Base-by-base conservation (phyloP, 2,797 vertebrate species). In the Cyprinodon diabolis region DNA sequence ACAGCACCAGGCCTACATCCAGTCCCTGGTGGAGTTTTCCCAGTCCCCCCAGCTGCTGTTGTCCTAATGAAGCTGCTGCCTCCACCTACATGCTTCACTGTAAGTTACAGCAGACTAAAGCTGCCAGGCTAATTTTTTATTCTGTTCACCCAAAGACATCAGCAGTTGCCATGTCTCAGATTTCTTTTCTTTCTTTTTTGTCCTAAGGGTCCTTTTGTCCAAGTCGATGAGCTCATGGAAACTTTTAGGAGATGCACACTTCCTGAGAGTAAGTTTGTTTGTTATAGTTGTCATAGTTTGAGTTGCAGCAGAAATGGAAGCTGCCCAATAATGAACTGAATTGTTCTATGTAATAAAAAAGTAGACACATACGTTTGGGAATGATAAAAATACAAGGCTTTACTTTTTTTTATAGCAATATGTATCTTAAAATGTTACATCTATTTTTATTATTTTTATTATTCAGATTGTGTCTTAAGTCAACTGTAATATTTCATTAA, bases 201-300 rank as follows among this genome's bases (percentile, higher is more conserved):
- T 14, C 73, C 83, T 68, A 87, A 99, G 98, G 98, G 98, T 89
- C 98, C 98, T 13, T 99, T 99, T 93, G 98, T 99, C 74, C 97
- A 98, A 95, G 97, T 99, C 86, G 98, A 99, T 93, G 98, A 99
- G 91, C 90, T 99, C 87, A 97, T 99, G 94, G 98, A 99, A 91
- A 94, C 95, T 85, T 96, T 99, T 75, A 95, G 97, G 93, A 96
- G 97, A 96, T 99, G 97, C 92, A 97, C 96, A 84, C 95, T 99
- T 87, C 98, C 98, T 89, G 97, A 98, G 30, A 97, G 98, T 99
- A 96, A 95, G 98, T 97, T 19, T 45, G 17, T 25, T 77, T 68
- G 17, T 43, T 55, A 19, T 11, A 45, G 47, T 48, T 48, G 10
- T 65, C 40, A 45, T 40, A 23, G n/a, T 47, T 47, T 23, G 43